Conservation (phyloP, 2,888 invertebrate species). For the Notodonta ziczac region DNA sequence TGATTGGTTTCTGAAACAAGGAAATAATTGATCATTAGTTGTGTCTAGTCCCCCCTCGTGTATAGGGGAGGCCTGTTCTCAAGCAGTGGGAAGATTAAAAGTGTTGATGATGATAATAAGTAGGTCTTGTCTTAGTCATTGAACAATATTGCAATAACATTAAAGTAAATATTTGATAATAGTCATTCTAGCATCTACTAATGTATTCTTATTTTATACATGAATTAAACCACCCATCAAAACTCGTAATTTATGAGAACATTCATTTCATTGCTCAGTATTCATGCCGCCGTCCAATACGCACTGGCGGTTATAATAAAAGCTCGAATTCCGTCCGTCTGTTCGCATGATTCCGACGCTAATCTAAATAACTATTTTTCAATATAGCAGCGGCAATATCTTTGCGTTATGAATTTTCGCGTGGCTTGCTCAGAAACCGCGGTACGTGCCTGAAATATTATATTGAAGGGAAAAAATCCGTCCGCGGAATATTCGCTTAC, state of each 20-base stretch:
- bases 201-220: neutral
- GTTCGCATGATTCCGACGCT: constrained; percentile 42
- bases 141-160: too few species aligned
- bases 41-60: too few species aligned
- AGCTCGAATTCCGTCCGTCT: constrained; percentile 40
- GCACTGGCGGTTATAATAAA: constrained; percentile 17
- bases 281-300: constrained; percentile 4
- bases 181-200: neutral
- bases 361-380: constrained; percentile 81
- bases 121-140: too few species aligned
- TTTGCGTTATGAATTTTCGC: constrained; percentile 74
- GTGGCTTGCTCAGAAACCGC: constrained; percentile 49
- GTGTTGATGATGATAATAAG: too few species aligned
- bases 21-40: neutral
- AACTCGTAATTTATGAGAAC: neutral
- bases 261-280: constrained; percentile 2
- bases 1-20: constrained; percentile 64
- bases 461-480: constrained; percentile 49
- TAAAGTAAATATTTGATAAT: too few species aligned
- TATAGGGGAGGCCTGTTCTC: too few species aligned
- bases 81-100: too few species aligned
- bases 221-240: neutral
- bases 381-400: constrained; percentile 67
- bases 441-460: constrained; percentile 71
- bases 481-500: constrained; percentile 38